Percentiles rank a stretch among this genome's conserved stretches.
Conservation (phyloP, 2,113 vertebrate species). For the Mastomys coucha region DNA sequence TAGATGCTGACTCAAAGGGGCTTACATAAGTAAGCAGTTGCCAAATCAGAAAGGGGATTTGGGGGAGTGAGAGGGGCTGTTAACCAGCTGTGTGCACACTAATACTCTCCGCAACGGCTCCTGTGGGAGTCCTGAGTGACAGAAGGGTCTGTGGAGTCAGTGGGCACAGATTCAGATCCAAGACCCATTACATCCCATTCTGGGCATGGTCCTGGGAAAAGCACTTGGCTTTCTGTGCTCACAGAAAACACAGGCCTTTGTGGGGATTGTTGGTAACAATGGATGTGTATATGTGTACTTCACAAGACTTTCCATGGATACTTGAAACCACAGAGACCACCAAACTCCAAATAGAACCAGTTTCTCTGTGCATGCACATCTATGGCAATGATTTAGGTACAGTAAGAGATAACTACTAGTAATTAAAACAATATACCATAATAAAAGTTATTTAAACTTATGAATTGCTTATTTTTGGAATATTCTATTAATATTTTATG, state of each 20-base stretch:
- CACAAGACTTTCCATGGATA: not conserved
- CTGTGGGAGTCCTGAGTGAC: too few relatives aligned
- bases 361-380: not conserved
- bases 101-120: not conserved
- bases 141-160: accelerated
- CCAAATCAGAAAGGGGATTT: not conserved
- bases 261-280: not conserved
- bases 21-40: slow-evolving; percentile 49
- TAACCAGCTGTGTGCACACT: not conserved
- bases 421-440: not conserved
- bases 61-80: not conserved
- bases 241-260: not conserved
- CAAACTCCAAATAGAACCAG: not conserved
- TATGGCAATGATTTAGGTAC: not conserved
- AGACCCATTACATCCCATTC: accelerated
- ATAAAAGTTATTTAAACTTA: not conserved
- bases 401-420: not conserved
- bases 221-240: not conserved
- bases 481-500: not conserved
- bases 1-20: slow-evolving; percentile 2
- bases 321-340: not conserved
- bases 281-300: not conserved
- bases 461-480: not conserved
- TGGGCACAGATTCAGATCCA: not conserved
- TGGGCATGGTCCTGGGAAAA: not conserved